Evolutionary conservation across 2,797 vertebrate species (phyloP), one percentile per base, ranked within the genome.

Genomic region (Leuciscus waleckii): DNA sequence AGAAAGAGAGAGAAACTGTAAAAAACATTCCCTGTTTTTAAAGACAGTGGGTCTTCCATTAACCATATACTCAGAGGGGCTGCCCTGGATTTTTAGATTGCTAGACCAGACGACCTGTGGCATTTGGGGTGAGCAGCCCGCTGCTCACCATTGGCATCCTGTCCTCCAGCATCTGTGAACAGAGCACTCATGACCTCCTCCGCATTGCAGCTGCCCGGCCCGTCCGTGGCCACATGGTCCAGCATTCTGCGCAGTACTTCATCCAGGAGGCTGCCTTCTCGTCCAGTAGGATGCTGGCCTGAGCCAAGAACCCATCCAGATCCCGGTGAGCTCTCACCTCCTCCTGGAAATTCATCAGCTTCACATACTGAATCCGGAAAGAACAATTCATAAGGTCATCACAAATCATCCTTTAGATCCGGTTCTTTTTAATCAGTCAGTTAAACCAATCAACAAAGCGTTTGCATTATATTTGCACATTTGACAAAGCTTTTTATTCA

Each of bases 331-430:
- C 97, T 1, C 97, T 93, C 26, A 98, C 96, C 89, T 98, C 97
- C 89, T 98, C 97, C 89, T 96, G 95, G 85, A 99, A 99, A 93
- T 98, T 97, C 96, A 99, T 97, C 85, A 97, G 94, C 92, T 97
- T 98, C 92, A 99, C 94, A 91, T 97, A 97, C 97, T 79, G 37
- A 46, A 61, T 43, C 14, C 5, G 7, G 61, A 79, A 61, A 7
- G 4, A 41, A 7, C 14, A n/a, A 37, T 51, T 16, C 29, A 26
- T 16, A 49, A 16, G 4, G 14, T 49, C 46, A 49, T 49, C 9
- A n/a, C 21, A 58, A n/a, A 58, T 58, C 4, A 58, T n/a, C 8
- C 21, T 56, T n/a, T 56, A n/a, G 21, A 49, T 16, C 21, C 4
- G 23, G 69, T 51, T 74, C 26, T 49, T 51, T 76, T 76, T 14